phyloP scores from a whole-genome alignment of 2,797 vertebrate species.

The Gouania willdenowi region DNA sequence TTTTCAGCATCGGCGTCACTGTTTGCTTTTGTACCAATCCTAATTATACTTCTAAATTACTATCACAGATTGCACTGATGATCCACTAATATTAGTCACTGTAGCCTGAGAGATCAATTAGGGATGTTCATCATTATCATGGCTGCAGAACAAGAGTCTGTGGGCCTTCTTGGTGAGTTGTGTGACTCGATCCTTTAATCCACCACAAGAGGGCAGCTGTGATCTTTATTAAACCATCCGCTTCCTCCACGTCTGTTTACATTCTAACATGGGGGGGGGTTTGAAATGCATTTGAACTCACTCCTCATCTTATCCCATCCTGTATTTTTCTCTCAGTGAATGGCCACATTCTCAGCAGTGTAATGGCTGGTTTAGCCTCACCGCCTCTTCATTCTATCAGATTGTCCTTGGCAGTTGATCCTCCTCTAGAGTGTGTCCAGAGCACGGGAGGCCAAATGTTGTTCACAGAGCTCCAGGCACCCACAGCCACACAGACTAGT shows the following conservation, averaged over 20 bases:
- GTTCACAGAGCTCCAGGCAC: slow-evolving; percentile 31
- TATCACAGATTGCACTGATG: neutral
- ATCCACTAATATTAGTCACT: neutral
- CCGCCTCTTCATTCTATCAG: slow-evolving; percentile 30
- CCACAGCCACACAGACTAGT: slow-evolving; percentile 21
- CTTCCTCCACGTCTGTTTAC: slow-evolving; percentile 27
- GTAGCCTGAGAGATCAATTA: neutral
- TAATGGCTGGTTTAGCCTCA: slow-evolving; percentile 23
- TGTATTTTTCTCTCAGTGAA: neutral
- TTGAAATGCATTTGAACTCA: neutral
- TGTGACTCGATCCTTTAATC: neutral
- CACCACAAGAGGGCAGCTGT: slow-evolving; percentile 68
- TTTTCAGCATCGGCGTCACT: too few species aligned
- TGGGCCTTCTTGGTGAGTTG: slow-evolving; percentile 1
- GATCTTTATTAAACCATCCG: slow-evolving; percentile 29
- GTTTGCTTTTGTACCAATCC: too few species aligned
- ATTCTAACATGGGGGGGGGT: too few species aligned
- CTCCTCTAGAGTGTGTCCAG: slow-evolving; percentile 35
- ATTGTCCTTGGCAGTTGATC: slow-evolving; percentile 48
- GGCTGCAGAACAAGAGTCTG: too few species aligned
- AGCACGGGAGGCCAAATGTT: slow-evolving; percentile 31
- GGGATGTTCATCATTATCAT: neutral
- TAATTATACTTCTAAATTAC: too few species aligned
- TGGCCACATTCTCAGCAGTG: slow-evolving; percentile 2
- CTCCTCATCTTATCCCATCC: neutral